These are phyloP conservation scores for Pachyseris speciosa DNA, from an alignment of 64 coral and sea anemone genomes.

Conservation along the genomic window DNA sequence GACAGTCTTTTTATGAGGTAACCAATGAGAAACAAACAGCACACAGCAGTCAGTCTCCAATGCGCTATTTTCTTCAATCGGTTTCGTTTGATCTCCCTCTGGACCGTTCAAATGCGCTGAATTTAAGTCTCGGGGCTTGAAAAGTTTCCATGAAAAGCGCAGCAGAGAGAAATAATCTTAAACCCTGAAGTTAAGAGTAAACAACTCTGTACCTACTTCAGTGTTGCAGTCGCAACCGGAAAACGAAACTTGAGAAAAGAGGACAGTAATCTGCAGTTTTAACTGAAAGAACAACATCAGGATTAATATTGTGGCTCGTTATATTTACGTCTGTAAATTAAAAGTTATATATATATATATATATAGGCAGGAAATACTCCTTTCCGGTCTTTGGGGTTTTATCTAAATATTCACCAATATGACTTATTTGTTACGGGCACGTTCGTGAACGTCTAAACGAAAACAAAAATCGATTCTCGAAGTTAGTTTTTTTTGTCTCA, in stretches of 20 bases:
- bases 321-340: background rate
- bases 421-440: too few relatives aligned
- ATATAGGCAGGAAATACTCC: background rate
- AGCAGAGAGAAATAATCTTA: too few relatives aligned
- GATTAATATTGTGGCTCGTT: background rate
- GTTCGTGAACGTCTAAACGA: too few relatives aligned
- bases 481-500: too few relatives aligned
- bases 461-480: too few relatives aligned
- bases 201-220: background rate
- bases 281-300: conserved; percentile 1
- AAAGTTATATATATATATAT: background rate
- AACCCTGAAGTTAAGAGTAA: too few relatives aligned
- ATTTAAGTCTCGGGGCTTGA: background rate
- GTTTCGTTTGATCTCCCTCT: too few relatives aligned
- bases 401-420: too few relatives aligned
- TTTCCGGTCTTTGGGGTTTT: conserved; percentile 2
- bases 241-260: background rate
- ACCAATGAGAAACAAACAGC: too few relatives aligned
- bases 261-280: background rate
- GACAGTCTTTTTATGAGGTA: too few relatives aligned
- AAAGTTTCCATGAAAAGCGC: background rate
- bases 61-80: too few relatives aligned
- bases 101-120: background rate
- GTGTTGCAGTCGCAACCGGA: background rate
- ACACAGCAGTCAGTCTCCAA: too few relatives aligned